A percentile compares a stretch with the other conserved stretches of the same genome.
phyloP scores from a whole-genome alignment of 92 coral and sea anemone species.

The Plumapathes pennacea region DNA sequence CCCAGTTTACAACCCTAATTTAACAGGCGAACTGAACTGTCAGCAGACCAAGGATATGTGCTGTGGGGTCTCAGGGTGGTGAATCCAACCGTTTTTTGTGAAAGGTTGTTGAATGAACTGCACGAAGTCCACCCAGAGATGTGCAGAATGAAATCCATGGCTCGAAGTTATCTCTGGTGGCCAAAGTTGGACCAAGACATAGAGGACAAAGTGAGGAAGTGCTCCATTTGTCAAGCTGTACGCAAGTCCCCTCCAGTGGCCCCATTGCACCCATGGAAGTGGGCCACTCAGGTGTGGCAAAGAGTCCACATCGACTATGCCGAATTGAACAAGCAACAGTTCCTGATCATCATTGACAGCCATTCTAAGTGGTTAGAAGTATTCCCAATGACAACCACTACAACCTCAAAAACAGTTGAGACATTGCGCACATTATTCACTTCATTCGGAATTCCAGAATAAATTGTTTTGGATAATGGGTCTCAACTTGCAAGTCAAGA shows the following conservation, averaged over 20 bases:
- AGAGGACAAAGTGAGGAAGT: slow-evolving; percentile 28
- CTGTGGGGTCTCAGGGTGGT: too few species aligned
- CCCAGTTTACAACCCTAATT: too few species aligned
- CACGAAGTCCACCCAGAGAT: slow-evolving; percentile 38
- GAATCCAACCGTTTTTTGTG: too few species aligned
- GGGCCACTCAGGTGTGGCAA: slow-evolving; percentile 43
- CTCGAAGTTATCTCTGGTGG: slow-evolving; percentile 38
- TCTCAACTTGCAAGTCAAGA: slow-evolving; percentile 28
- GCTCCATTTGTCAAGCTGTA: slow-evolving; percentile 15
- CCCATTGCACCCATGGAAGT: slow-evolving; percentile 30
- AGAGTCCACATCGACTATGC: slow-evolving; percentile 48
- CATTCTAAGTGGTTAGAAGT: slow-evolving; percentile 58
- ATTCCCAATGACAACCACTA: slow-evolving; percentile 27
- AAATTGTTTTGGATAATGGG: slow-evolving; percentile 41
- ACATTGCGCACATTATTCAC: slow-evolving; percentile 25
- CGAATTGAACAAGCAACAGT: slow-evolving; percentile 40
- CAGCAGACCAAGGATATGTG: too few species aligned
- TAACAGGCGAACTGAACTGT: too few species aligned
- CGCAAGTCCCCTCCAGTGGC: not conserved
- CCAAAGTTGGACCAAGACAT: slow-evolving; percentile 33
- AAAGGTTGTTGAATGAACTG: slow-evolving; percentile 28
- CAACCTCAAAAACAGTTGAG: slow-evolving; percentile 31
- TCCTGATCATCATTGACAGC: slow-evolving; percentile 35
- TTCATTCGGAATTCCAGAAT: slow-evolving; percentile 29
- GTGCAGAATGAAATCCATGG: slow-evolving; percentile 33